These are phyloP conservation scores for Ceratina japonica DNA, from an alignment of 1,140 invertebrate genomes.

Conservation along the genomic window DNA sequence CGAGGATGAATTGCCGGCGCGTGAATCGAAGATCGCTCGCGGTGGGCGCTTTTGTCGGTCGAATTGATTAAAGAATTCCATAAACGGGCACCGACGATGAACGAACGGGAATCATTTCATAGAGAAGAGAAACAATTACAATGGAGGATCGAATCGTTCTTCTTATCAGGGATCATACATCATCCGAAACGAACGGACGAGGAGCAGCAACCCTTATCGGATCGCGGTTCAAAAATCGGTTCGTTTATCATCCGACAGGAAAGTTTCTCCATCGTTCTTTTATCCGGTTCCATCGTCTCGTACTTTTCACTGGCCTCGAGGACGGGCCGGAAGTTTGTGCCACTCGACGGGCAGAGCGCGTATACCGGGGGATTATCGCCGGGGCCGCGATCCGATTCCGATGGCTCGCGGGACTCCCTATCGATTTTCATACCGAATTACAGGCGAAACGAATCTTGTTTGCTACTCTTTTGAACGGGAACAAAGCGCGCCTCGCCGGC, in stretches of 20 bases:
- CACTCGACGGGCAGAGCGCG: neutral
- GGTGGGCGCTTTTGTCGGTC: too few species aligned
- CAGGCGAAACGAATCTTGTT: constrained; percentile 28
- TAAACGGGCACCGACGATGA: too few species aligned
- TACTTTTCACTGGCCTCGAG: constrained; percentile 20
- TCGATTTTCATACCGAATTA: constrained; percentile 30
- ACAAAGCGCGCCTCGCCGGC: constrained; percentile 16
- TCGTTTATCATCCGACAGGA: constrained; percentile 28
- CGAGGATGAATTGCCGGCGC: too few species aligned
- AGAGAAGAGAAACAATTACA: constrained; percentile 10
- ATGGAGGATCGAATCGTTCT: neutral
- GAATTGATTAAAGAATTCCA: too few species aligned
- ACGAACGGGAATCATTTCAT: neutral
- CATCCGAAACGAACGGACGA: neutral
- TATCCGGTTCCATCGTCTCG: constrained; percentile 9
- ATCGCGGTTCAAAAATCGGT: constrained; percentile 27
- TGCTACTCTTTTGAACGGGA: constrained; percentile 30
- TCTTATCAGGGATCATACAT: constrained; percentile 19
- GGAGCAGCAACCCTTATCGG: constrained; percentile 24
- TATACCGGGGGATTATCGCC: constrained; percentile 15
- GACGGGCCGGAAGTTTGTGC: neutral
- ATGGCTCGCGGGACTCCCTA: constrained; percentile 5
- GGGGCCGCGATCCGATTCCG: neutral
- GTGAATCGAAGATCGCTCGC: too few species aligned
- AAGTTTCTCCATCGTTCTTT: constrained; percentile 34